These are phyloP conservation scores for Calameuta filiformis DNA, from an alignment of 2,888 invertebrate species.

Conservation along the genomic window DNA sequence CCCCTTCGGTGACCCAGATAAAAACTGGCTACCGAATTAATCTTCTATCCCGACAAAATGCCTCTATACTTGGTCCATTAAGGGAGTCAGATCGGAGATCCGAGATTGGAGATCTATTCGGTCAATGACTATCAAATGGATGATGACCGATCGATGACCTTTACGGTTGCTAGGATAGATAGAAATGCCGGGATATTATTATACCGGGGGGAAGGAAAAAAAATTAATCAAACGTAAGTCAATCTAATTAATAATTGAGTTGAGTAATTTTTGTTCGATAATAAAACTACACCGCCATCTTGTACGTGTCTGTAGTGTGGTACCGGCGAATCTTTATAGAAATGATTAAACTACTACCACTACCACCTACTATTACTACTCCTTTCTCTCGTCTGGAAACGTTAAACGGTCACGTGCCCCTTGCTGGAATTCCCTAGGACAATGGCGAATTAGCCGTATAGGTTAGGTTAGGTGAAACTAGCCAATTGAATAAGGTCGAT, in stretches of 20 bases:
- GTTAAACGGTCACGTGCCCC: neutral
- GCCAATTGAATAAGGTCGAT: slow-evolving; percentile 4
- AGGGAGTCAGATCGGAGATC: neutral
- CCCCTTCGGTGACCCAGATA: neutral
- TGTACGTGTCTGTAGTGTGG: neutral
- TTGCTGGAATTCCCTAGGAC: neutral
- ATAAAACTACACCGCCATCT: neutral
- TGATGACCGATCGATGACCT: neutral
- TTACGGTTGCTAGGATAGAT: neutral
- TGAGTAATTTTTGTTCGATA: neutral
- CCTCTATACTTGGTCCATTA: neutral
- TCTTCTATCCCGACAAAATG: neutral
- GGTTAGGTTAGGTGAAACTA: neutral
- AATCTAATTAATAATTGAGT: neutral
- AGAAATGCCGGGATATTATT: neutral
- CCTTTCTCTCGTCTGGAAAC: neutral
- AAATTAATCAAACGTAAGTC: neutral
- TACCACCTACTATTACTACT: no score
- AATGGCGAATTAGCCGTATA: neutral
- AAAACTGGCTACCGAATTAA: neutral
- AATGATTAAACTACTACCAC: neutral
- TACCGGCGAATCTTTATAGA: neutral
- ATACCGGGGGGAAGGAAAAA: neutral
- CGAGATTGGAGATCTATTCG: neutral
- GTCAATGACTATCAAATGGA: neutral